Conservation (phyloP, 2,113 vertebrate species). For the Cathartes aura region DNA sequence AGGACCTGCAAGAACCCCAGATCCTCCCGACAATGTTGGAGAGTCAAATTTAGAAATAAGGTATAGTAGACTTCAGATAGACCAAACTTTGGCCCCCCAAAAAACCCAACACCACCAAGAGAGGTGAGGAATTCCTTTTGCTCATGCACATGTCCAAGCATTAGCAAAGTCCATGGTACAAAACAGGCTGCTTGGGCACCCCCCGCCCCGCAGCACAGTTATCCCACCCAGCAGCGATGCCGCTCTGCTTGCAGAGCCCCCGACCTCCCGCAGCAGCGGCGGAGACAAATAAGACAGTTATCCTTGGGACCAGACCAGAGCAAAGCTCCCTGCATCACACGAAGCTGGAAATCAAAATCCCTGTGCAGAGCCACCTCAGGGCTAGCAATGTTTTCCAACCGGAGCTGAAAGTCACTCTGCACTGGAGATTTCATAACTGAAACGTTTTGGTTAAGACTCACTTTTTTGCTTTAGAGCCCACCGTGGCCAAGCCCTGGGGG, state of each 20-base stretch:
- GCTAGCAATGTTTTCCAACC: neutral
- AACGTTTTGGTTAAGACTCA: rapidly evolving
- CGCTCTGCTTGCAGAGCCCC: rapidly evolving
- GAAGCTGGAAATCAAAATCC: neutral
- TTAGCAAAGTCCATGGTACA: neutral
- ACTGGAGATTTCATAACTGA: rapidly evolving
- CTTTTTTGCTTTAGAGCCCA: neutral
- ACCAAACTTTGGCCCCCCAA: neutral
- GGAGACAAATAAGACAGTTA: rapidly evolving
- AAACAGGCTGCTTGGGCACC: neutral
- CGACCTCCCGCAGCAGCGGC: rapidly evolving
- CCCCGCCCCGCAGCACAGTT: neutral
- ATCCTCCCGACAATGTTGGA: too few relatives aligned
- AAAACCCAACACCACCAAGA: rapidly evolving
- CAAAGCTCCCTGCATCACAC: neutral
- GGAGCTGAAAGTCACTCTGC: rapidly evolving
- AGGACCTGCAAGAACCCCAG: neutral
- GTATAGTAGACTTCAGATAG: neutral
- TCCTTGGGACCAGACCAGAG: rapidly evolving
- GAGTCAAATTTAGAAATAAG: too few relatives aligned
- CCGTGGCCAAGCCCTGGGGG: neutral
- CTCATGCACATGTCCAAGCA: rapidly evolving
- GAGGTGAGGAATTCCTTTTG: neutral
- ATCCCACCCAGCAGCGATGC: neutral
- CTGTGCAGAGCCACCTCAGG: rapidly evolving